Evolutionary conservation across 2,888 invertebrate species (phyloP).

Genomic region (Cosmia trapezina): DNA sequence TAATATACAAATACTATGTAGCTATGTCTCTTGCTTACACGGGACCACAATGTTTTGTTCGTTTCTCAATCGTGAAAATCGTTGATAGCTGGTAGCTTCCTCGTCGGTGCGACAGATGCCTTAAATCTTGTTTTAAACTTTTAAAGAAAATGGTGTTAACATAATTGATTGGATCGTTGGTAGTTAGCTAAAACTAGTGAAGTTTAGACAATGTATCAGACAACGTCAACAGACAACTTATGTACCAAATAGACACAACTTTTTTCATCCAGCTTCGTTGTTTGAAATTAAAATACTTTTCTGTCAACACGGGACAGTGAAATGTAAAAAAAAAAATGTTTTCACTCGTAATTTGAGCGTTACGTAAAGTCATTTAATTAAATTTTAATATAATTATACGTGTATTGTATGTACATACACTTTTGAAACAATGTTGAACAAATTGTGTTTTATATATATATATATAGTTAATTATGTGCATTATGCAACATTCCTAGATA

Average conservation of each 20-base stretch:
- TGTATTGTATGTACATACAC: not conserved
- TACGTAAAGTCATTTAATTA: constrained; percentile 6
- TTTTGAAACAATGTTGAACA: not conserved
- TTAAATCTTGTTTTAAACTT: constrained; percentile 28
- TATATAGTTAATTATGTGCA: no score
- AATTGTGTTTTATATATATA: no score
- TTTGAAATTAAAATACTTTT: constrained; percentile 45
- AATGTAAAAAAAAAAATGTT: not conserved
- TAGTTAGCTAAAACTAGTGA: constrained; percentile 25
- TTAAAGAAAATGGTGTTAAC: constrained; percentile 13
- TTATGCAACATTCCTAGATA: not conserved
- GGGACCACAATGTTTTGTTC: not conserved
- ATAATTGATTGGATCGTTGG: constrained; percentile 44
- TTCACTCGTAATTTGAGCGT: constrained; percentile 2
- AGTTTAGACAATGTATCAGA: constrained; percentile 14
- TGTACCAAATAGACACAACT: constrained; percentile 23
- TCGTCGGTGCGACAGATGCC: not conserved
- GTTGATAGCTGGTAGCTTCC: not conserved
- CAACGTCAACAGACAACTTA: constrained; percentile 3
- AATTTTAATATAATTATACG: not conserved
- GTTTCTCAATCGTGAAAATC: not conserved
- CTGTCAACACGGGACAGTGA: constrained; percentile 14
- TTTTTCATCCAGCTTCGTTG: constrained; percentile 49
- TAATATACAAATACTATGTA: no score
- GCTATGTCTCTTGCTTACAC: not conserved